Conservation (phyloP, 2,113 vertebrate species). For the Pogona vitticeps region DNA sequence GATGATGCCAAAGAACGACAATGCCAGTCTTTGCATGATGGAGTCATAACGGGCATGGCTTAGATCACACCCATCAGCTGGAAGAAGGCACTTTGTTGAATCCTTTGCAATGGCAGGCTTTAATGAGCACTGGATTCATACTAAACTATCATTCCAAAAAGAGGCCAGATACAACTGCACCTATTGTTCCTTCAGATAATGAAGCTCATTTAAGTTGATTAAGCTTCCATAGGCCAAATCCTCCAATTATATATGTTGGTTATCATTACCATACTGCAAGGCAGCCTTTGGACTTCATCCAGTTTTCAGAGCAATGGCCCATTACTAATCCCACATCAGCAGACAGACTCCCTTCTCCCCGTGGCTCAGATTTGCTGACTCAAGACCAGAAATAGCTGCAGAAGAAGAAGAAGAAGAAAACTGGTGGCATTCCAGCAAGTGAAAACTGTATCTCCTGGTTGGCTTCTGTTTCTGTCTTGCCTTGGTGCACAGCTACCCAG, state of each 20-base stretch:
- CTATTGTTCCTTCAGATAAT: conserved; percentile 19
- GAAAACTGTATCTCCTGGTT: neutral
- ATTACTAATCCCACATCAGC: neutral
- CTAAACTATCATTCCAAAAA: conserved; percentile 5
- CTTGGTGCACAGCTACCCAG: neutral
- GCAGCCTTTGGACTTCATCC: neutral
- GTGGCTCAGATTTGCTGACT: neutral
- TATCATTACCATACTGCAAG: conserved; percentile 9
- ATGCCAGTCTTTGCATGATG: neutral
- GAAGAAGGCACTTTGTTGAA: neutral
- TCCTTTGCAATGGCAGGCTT: conserved; percentile 5
- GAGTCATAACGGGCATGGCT: neutral
- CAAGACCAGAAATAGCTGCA: neutral
- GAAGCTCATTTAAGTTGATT: conserved; percentile 32
- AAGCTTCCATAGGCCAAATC: conserved; percentile 15
- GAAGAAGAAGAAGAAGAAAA: neutral
- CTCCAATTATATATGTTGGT: conserved; percentile 3
- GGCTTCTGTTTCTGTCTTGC: neutral
- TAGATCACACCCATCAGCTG: neutral
- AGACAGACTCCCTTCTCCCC: neutral
- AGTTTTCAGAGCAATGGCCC: neutral
- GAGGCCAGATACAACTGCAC: neutral
- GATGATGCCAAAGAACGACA: neutral
- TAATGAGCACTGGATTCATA: conserved; percentile 2
- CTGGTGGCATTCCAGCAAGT: neutral